phyloP scores from a whole-genome alignment of 2,888 invertebrate species.

The Drosophila putrida region DNA sequence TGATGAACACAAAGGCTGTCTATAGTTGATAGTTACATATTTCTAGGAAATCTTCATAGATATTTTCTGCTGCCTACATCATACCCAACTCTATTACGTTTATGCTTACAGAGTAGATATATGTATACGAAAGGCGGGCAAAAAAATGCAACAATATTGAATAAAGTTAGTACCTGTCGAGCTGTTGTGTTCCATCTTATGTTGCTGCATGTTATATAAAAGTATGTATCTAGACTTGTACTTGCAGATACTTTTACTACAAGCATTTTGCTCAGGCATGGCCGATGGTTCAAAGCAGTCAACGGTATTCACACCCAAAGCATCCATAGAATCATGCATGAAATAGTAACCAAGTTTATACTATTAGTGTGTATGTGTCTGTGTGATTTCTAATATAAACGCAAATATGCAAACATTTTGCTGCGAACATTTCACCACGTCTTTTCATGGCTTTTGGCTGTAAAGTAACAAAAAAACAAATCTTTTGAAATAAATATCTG shows the following conservation, averaged over 20 bases:
- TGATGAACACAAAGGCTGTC: too few species aligned
- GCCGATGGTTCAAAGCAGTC: conserved; percentile 55
- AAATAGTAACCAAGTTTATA: conserved; percentile 42
- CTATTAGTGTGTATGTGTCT: conserved; percentile 25
- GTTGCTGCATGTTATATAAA: conserved; percentile 44
- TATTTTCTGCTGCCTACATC: background rate
- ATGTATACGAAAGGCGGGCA: background rate
- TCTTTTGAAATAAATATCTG: conserved; percentile 6
- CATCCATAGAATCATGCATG: conserved; percentile 48
- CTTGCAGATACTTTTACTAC: conserved; percentile 30
- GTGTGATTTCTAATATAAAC: conserved; percentile 59
- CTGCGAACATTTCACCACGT: conserved; percentile 46
- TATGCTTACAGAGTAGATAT: conserved; percentile 6
- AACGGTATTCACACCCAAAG: conserved; percentile 57
- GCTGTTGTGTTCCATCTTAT: conserved; percentile 72
- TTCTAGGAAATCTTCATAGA: too few species aligned
- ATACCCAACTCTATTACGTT: background rate
- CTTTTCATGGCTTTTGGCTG: conserved; percentile 45
- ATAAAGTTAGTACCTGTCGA: conserved; percentile 79
- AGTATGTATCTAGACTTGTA: background rate
- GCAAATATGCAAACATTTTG: conserved; percentile 62
- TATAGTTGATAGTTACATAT: too few species aligned
- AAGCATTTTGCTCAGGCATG: conserved; percentile 28
- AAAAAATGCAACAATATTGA: conserved; percentile 72
- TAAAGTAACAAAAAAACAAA: conserved; percentile 7